These are phyloP conservation scores for Drosophila meridiana DNA, from an alignment of 2,888 invertebrate genomes.

Conservation along the genomic window DNA sequence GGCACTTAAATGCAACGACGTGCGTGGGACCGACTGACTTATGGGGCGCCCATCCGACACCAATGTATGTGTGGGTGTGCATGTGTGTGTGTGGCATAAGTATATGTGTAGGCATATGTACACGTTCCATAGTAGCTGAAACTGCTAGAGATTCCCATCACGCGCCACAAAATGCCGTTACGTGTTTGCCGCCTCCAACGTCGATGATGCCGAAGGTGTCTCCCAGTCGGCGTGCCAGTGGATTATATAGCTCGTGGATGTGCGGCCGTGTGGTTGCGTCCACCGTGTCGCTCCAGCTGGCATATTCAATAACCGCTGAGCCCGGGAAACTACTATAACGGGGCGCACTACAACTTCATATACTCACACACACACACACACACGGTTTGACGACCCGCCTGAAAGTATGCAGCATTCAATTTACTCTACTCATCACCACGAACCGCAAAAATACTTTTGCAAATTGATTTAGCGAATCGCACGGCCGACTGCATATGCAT, in stretches of 20 bases:
- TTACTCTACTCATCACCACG: constrained; percentile 52
- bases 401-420: constrained; percentile 72
- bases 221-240: constrained; percentile 50
- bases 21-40: constrained; percentile 69
- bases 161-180: constrained; percentile 78
- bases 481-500: constrained; percentile 30
- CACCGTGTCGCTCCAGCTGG: constrained; percentile 49
- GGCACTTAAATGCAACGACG: constrained; percentile 80
- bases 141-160: constrained; percentile 68
- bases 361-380: not conserved
- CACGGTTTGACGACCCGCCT: constrained; percentile 57
- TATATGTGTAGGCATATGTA: constrained; percentile 70
- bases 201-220: constrained; percentile 46
- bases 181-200: constrained; percentile 71
- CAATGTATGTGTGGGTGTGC: constrained; percentile 5
- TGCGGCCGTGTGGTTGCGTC: constrained; percentile 33
- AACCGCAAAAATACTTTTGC: constrained; percentile 55
- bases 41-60: constrained; percentile 32
- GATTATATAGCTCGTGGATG: constrained; percentile 49
- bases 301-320: constrained; percentile 74
- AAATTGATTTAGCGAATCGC: constrained; percentile 66
- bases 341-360: constrained; percentile 9
- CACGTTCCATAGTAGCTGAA: constrained; percentile 60
- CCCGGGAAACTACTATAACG: constrained; percentile 32
- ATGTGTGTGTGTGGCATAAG: constrained; percentile 10